Evolutionary conservation across 92 coral and sea anemone species (phyloP).

Genomic region (Parazoanthus darwini): DNA sequence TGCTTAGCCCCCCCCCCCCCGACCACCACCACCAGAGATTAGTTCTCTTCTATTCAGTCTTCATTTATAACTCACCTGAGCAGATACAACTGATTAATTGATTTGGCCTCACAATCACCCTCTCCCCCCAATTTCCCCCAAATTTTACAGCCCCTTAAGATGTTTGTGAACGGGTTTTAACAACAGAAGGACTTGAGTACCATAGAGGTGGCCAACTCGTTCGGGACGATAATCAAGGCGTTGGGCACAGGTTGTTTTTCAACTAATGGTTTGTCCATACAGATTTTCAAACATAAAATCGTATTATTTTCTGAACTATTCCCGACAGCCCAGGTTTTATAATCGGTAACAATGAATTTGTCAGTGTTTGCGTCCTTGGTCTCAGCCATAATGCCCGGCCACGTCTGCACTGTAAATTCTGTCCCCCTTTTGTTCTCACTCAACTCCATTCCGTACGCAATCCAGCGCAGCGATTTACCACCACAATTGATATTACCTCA

Average conservation of each 20-base stretch:
- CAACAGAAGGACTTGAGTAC: too few relatives aligned
- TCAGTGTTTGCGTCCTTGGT: not conserved
- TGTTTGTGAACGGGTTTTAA: not conserved
- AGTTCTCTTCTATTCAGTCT: too few relatives aligned
- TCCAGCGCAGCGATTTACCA: not conserved
- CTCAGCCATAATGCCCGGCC: not conserved
- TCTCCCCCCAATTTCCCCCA: not conserved
- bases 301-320: constrained; percentile 21
- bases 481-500: not conserved
- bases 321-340: constrained; percentile 21
- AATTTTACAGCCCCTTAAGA: not conserved
- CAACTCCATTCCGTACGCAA: not conserved
- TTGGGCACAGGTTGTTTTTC: not conserved
- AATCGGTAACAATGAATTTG: not conserved
- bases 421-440: not conserved
- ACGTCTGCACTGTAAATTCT: not conserved
- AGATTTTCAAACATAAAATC: not conserved
- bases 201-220: not conserved
- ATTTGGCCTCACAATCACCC: not conserved
- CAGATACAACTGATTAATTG: not conserved
- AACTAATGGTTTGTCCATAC: constrained; percentile 13
- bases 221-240: not conserved
- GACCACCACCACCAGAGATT: too few relatives aligned
- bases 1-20: not conserved
- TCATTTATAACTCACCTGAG: not conserved